Conservation (phyloP, 2,888 invertebrate genomes). For the Lymantria monacha region DNA sequence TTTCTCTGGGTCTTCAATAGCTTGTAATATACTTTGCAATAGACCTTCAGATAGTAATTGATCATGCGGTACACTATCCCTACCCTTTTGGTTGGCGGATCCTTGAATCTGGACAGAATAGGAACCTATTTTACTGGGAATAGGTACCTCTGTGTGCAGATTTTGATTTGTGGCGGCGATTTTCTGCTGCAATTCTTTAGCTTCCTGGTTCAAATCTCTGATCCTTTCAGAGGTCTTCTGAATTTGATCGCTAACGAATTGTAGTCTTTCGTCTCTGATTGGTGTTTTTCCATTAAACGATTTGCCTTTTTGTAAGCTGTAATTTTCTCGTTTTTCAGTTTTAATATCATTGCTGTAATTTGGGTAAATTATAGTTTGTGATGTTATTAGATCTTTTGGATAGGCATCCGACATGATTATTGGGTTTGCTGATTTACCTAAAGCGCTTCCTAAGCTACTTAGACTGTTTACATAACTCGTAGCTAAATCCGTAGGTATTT, state of each 20-base stretch:
- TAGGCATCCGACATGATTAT: constrained; percentile 50
- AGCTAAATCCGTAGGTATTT: constrained; percentile 72
- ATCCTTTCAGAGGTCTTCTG: constrained; percentile 69
- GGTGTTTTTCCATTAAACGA: constrained; percentile 53
- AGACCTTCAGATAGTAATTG: constrained; percentile 90
- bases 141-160: constrained; percentile 39
- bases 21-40: constrained; percentile 90
- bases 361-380: constrained; percentile 60
- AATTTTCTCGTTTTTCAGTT: constrained; percentile 44
- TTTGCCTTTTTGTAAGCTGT: constrained; percentile 56
- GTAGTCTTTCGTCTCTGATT: constrained; percentile 53
- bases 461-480: constrained; percentile 79
- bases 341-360: constrained; percentile 40
- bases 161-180: constrained; percentile 56
- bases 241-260: constrained; percentile 64
- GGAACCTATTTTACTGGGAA: constrained; percentile 74
- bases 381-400: constrained; percentile 56
- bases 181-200: constrained; percentile 67
- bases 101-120: constrained; percentile 91
- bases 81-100: constrained; percentile 76
- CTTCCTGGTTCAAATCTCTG: constrained; percentile 61
- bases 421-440: constrained; percentile 68
- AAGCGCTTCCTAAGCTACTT: constrained; percentile 74
- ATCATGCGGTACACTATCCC: constrained; percentile 84
- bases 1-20: constrained; percentile 87